Percentiles rank a stretch among this genome's conserved stretches.
Evolutionary conservation across 1,140 invertebrate species (phyloP).

Genomic region (Drosophila saltans): DNA sequence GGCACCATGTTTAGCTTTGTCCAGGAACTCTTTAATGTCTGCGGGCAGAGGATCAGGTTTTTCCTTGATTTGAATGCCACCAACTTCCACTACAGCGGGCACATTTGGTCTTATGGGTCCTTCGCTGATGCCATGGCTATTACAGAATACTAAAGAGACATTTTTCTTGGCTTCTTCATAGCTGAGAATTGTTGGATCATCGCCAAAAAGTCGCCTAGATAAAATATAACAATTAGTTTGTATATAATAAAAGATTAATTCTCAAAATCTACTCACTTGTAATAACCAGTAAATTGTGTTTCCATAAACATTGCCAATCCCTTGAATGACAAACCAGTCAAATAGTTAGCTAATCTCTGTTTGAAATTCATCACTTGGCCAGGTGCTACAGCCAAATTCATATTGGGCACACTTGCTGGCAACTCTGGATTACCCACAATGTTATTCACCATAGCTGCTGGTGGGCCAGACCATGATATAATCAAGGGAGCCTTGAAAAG

Average conservation of each 20-base stretch:
- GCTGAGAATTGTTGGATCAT: slow-evolving; percentile 38
- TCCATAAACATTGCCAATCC: slow-evolving; percentile 21
- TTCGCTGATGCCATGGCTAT: slow-evolving; percentile 69
- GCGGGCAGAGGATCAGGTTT: slow-evolving; percentile 80
- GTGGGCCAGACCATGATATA: slow-evolving; percentile 54
- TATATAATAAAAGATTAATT: too few relatives aligned
- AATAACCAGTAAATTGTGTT: slow-evolving; percentile 31
- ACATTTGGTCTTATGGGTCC: slow-evolving; percentile 77
- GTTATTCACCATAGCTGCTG: slow-evolving; percentile 47
- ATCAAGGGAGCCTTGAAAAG: slow-evolving; percentile 67
- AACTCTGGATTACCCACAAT: slow-evolving; percentile 67
- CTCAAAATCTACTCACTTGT: slow-evolving; percentile 42
- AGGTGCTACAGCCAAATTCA: slow-evolving; percentile 31
- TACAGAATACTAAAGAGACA: slow-evolving; percentile 71
- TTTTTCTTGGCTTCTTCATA: slow-evolving; percentile 59
- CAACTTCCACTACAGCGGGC: slow-evolving; percentile 82
- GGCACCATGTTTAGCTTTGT: slow-evolving; percentile 84
- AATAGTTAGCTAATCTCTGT: slow-evolving; percentile 50
- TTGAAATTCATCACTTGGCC: slow-evolving; percentile 64
- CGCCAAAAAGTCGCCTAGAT: slow-evolving; percentile 49
- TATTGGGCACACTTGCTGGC: slow-evolving; percentile 50
- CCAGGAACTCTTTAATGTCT: slow-evolving; percentile 84
- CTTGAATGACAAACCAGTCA: slow-evolving; percentile 23
- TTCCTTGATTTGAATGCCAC: slow-evolving; percentile 83
- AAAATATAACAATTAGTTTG: background rate